A percentile compares a stretch with the other conserved stretches of the same genome.
Conservation (phyloP, 2,888 invertebrate genomes). For the Lordiphosa andalusiaca region DNA sequence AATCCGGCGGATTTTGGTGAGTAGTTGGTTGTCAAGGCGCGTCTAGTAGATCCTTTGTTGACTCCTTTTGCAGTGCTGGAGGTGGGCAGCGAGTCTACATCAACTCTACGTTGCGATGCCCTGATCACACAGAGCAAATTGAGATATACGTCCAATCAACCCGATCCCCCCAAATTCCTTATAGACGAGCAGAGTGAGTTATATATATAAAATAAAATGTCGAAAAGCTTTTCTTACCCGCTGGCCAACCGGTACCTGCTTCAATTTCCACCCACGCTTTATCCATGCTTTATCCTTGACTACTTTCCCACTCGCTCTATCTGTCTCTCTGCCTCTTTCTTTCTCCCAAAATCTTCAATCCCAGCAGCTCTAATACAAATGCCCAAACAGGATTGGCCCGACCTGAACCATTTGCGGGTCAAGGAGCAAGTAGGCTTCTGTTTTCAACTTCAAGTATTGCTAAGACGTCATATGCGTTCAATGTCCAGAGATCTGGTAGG, state of each 20-base stretch:
- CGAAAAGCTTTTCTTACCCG: conserved; percentile 1
- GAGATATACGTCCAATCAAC: conserved; percentile 26
- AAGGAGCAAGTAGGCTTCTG: conserved; percentile 76
- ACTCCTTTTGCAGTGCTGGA: conserved; percentile 80
- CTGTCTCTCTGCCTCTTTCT: conserved; percentile 20
- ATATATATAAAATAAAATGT: background rate
- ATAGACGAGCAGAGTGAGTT: conserved; percentile 60
- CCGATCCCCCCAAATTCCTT: conserved; percentile 16
- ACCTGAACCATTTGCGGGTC: conserved; percentile 37
- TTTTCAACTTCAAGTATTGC: conserved; percentile 81
- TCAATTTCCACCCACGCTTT: conserved; percentile 9
- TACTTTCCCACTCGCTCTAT: conserved; percentile 44
- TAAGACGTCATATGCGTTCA: conserved; percentile 80
- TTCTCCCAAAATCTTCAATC: conserved; percentile 41
- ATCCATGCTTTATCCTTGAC: background rate
- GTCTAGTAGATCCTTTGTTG: background rate
- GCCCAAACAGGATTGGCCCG: conserved; percentile 7
- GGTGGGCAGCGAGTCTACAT: conserved; percentile 81
- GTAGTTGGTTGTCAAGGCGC: background rate
- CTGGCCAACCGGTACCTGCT: conserved; percentile 9
- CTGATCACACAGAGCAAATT: conserved; percentile 80
- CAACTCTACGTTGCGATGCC: conserved; percentile 76
- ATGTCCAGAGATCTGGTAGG: conserved; percentile 80
- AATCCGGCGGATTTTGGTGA: conserved; percentile 94
- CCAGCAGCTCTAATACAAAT: conserved; percentile 55